Base-by-base conservation (phyloP, 92 coral and sea anemone genomes). In the Umimayanthus kanabou region DNA sequence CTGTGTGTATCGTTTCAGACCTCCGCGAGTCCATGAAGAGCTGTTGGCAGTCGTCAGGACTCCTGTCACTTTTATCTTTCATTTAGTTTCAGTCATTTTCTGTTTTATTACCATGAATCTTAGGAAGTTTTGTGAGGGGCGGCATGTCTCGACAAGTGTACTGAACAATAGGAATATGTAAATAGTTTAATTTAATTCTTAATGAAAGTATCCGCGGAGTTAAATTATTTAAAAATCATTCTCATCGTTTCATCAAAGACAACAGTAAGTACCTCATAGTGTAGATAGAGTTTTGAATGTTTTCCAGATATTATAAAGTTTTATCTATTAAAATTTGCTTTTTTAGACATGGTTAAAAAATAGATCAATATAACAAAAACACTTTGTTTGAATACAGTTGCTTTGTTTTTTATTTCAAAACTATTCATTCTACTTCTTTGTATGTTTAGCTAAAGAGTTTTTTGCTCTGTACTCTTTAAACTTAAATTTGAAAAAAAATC, bases 1-100 rank as follows among this genome's bases (percentile, higher is more conserved):
- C 40, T 83, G 58, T 83, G 87, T 83, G 74, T 83, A 83, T 83
- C 25, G 43, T 83, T 83, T 83, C 87, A 83, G 87, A 70, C 65
- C n/a, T 26, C 67, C 64, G 18, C 87, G 65, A 80, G 16, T 37
- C 74, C 87, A 69, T 83, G 87, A 83, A 76, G 87, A 83, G 77
- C 87, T 69, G 76, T n/a, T 67, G 65, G 77, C 87, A 70, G 11
- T 83, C 45, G n/a, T 67, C 70, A 73, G 71, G 49, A 43, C 4
- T 58, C 49, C 28, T 70, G 10, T 57, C 15, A 0, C 9, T 30
- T 79, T 40, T 26, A 25, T 23, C 55, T 64, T 29, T n/a, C 47
- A 39, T 22, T 37, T 39, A 65, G 25, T 37, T 65, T 43, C 53
- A 66, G 25, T 65, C 65, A 15, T 25, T 45, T 42, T 47, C 7